phyloP scores from a whole-genome alignment of 2,888 invertebrate genomes.

The Drosophila mimetica region DNA sequence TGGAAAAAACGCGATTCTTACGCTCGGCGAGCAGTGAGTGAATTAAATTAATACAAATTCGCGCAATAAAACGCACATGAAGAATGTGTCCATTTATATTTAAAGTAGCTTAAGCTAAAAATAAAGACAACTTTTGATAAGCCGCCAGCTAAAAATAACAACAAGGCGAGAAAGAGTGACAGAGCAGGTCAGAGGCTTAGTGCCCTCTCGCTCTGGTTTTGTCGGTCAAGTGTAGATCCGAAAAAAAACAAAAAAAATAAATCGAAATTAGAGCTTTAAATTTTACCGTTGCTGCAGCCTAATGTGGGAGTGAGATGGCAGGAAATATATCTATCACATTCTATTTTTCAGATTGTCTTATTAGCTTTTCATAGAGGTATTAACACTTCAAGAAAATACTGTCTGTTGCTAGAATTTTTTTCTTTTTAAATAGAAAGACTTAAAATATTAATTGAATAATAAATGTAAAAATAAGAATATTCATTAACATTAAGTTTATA shows the following conservation, averaged over 20 bases:
- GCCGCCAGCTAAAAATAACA: conserved; percentile 66
- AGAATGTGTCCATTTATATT: conserved; percentile 46
- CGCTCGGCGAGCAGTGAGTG: conserved; percentile 48
- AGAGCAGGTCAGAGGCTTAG: conserved; percentile 36
- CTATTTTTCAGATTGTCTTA: conserved; percentile 2
- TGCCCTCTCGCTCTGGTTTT: conserved; percentile 20
- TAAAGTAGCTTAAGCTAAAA: conserved; percentile 63
- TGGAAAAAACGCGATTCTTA: conserved; percentile 44
- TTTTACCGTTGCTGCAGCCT: conserved; percentile 25
- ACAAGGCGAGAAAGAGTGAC: conserved; percentile 21
- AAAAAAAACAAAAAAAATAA: conserved; percentile 7
- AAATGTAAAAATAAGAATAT: too few species aligned
- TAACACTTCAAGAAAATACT: not conserved
- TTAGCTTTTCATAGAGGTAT: conserved; percentile 5
- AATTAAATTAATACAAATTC: conserved; percentile 69
- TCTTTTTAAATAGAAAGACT: too few species aligned
- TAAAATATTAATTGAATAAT: too few species aligned
- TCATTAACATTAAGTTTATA: too few species aligned
- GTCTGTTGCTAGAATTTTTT: too few species aligned
- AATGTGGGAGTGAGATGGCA: not conserved
- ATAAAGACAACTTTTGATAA: conserved; percentile 62
- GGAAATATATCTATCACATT: conserved; percentile 6
- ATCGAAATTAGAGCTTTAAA: conserved; percentile 20
- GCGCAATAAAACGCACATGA: conserved; percentile 49
- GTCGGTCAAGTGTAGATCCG: conserved; percentile 36